phyloP scores from a whole-genome alignment of 2,797 vertebrate genomes.

The Pipistrellus pygmaeus region DNA sequence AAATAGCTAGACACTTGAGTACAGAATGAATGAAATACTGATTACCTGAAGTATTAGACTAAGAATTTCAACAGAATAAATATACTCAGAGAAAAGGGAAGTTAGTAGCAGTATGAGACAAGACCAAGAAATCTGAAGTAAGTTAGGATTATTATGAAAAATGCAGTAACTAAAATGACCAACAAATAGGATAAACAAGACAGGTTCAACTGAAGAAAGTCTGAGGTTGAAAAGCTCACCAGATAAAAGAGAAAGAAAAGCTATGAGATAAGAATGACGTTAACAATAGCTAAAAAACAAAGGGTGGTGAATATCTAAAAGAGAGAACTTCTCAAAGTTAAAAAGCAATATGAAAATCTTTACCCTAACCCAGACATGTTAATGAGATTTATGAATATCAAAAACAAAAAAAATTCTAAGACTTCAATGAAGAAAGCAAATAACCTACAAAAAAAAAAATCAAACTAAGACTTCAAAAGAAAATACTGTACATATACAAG shows the following conservation, averaged over 20 bases:
- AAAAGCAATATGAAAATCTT: conserved; percentile 51
- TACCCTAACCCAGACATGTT: background rate
- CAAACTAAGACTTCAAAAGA: background rate
- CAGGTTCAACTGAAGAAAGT: conserved; percentile 16
- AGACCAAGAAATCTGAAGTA: conserved; percentile 58
- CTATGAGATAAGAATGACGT: background rate
- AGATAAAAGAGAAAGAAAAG: conserved; percentile 27
- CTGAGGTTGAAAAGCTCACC: conserved; percentile 15
- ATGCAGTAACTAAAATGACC: background rate
- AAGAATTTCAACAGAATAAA: conserved; percentile 22
- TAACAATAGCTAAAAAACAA: background rate
- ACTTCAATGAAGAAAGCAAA: conserved; percentile 8
- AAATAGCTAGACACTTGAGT: background rate
- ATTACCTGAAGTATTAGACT: background rate
- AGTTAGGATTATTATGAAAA: conserved; percentile 40
- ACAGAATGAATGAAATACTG: background rate
- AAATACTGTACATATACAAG: background rate
- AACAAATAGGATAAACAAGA: conserved; percentile 44
- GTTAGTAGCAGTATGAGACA: conserved; percentile 26
- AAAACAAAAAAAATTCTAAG: conserved; percentile 14
- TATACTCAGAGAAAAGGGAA: conserved; percentile 25
- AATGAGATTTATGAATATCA: background rate
- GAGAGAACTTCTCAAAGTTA: conserved; percentile 19
- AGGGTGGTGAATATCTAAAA: background rate
- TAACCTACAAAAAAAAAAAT: conserved; percentile 24